Evolutionary conservation across 2,113 vertebrate genomes (phyloP).

Genomic region (Tupaia chinensis): DNA sequence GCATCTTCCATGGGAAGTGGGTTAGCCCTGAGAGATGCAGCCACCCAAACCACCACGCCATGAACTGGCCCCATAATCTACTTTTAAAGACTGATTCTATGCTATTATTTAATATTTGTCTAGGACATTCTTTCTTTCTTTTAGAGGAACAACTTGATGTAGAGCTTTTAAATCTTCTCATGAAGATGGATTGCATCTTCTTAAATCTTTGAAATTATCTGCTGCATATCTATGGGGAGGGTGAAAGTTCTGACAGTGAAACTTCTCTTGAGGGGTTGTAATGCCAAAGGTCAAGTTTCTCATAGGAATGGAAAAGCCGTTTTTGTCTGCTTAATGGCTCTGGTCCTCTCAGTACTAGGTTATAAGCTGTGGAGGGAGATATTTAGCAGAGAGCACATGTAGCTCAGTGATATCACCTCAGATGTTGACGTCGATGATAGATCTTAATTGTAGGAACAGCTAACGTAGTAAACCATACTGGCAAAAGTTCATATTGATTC

Average conservation of each 20-base stretch:
- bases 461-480: not conserved
- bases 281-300: not conserved
- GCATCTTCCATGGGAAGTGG: too few relatives aligned
- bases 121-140: not conserved
- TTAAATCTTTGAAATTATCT: not conserved
- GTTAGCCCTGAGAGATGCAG: too few relatives aligned
- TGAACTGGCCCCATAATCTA: not conserved
- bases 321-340: not conserved
- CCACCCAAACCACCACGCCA: too few relatives aligned
- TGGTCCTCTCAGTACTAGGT: not conserved
- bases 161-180: not conserved
- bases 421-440: not conserved
- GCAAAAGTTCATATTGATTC: not conserved
- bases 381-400: not conserved
- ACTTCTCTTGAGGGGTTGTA: not conserved
- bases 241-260: not conserved
- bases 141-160: not conserved
- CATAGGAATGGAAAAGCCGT: not conserved
- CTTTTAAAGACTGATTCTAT: not conserved
- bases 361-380: not conserved
- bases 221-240: not conserved
- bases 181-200: not conserved
- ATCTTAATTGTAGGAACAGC: not conserved
- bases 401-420: not conserved
- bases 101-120: not conserved